Conservation (phyloP, 2,888 invertebrate genomes). For the Oxytorus armatus region DNA sequence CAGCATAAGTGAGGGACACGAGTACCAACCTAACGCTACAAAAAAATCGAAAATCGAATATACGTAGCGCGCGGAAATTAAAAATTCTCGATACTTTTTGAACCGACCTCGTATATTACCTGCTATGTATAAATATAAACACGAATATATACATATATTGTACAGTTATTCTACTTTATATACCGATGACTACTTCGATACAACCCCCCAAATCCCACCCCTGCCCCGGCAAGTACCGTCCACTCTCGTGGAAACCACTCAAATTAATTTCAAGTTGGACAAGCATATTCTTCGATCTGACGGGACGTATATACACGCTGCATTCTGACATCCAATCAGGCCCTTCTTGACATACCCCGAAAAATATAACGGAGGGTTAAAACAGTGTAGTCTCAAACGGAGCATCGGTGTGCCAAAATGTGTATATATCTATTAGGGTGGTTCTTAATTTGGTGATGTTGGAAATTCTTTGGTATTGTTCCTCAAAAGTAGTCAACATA, state of each 20-base stretch:
- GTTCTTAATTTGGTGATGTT: neutral
- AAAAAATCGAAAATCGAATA: no score
- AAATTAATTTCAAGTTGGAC: slow-evolving; percentile 83
- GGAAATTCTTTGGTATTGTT: neutral
- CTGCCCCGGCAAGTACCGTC: slow-evolving; percentile 48
- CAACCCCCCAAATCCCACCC: slow-evolving; percentile 3
- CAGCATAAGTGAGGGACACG: no score
- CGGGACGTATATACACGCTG: slow-evolving; percentile 69
- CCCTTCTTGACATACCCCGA: slow-evolving; percentile 31
- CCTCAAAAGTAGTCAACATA: no score
- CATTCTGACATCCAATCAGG: slow-evolving; percentile 80
- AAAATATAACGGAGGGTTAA: slow-evolving; percentile 36
- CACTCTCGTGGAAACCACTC: slow-evolving; percentile 81
- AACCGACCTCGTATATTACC: no score
- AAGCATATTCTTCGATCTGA: slow-evolving; percentile 82
- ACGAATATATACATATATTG: neutral
- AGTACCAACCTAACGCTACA: no score
- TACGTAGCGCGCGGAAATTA: no score
- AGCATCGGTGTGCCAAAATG: neutral
- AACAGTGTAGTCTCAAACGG: slow-evolving; percentile 27
- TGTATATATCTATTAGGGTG: neutral
- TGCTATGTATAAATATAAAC: slow-evolving; percentile 4
- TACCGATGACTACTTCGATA: slow-evolving; percentile 8
- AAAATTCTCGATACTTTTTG: no score
- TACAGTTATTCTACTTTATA: slow-evolving; percentile 38